Evolutionary conservation across 2,113 vertebrate genomes (phyloP).

Genomic region (Rallus limicola): DNA sequence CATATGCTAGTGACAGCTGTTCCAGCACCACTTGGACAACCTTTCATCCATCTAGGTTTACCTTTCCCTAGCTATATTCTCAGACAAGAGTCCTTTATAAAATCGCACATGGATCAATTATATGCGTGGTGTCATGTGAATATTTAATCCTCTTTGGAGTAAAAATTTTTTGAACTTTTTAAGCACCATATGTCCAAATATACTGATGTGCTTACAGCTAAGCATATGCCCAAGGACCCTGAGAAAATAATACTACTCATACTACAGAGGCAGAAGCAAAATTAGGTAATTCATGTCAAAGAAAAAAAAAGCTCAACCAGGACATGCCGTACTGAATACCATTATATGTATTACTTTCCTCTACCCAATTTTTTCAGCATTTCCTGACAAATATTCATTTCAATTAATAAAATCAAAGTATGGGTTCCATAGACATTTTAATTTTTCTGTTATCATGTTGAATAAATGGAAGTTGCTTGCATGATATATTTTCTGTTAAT

Average conservation of each 20-base stretch:
- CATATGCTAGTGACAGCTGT: background rate
- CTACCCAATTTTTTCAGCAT: background rate
- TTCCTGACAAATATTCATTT: background rate
- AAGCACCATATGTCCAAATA: background rate
- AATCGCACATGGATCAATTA: background rate
- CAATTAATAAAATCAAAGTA: background rate
- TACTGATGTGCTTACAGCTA: background rate
- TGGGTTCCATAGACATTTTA: background rate
- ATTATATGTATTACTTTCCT: background rate
- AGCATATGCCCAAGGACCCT: background rate
- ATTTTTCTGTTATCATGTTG: background rate
- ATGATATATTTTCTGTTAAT: slow-evolving; percentile 21
- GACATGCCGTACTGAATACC: background rate
- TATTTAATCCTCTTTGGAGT: background rate
- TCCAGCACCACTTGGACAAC: background rate
- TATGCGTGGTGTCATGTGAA: background rate
- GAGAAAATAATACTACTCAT: background rate
- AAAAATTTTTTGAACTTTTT: background rate
- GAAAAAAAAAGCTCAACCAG: background rate
- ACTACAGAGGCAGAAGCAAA: background rate
- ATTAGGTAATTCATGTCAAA: background rate
- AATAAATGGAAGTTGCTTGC: background rate
- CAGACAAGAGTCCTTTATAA: background rate
- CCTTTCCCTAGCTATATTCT: background rate
- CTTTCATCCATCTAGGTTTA: background rate